Evolutionary conservation across 2,113 vertebrate species (phyloP).

Genomic region (Onychorhynchus coronatus): DNA sequence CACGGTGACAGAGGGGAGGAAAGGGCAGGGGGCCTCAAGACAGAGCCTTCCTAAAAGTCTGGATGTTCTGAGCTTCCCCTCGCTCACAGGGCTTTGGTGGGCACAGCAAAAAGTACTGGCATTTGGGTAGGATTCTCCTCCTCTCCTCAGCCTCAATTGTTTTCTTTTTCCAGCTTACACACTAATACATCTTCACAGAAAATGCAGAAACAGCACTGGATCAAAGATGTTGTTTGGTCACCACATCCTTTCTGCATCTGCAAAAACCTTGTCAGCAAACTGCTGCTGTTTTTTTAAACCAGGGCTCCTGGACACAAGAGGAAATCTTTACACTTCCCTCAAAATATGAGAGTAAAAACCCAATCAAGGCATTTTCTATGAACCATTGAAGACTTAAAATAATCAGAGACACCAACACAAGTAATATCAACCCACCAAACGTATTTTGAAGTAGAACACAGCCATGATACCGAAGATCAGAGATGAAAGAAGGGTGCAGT

Average conservation of each 20-base stretch:
- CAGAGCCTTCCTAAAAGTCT: background rate
- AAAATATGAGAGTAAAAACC: background rate
- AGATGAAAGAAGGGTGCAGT: background rate
- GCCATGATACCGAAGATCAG: background rate
- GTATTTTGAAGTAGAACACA: background rate
- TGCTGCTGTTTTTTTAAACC: background rate
- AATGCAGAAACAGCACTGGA: background rate
- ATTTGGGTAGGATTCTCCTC: background rate
- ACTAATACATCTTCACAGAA: background rate
- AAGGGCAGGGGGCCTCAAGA: background rate
- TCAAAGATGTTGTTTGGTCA: background rate
- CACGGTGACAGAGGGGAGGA: accelerated
- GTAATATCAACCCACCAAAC: background rate
- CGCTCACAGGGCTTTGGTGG: background rate
- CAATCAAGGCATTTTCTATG: background rate
- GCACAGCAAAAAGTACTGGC: background rate
- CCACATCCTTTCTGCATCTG: background rate
- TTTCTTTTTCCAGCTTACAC: background rate
- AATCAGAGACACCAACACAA: background rate
- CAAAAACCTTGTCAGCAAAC: background rate
- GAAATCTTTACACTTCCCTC: background rate
- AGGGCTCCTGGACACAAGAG: background rate
- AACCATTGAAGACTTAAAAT: background rate
- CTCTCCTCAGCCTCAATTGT: no score
- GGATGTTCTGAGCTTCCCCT: background rate